Evolutionary conservation across 2,113 vertebrate species (phyloP), one percentile per base, ranked within the genome.

Genomic region (Cinclus mexicanus): DNA sequence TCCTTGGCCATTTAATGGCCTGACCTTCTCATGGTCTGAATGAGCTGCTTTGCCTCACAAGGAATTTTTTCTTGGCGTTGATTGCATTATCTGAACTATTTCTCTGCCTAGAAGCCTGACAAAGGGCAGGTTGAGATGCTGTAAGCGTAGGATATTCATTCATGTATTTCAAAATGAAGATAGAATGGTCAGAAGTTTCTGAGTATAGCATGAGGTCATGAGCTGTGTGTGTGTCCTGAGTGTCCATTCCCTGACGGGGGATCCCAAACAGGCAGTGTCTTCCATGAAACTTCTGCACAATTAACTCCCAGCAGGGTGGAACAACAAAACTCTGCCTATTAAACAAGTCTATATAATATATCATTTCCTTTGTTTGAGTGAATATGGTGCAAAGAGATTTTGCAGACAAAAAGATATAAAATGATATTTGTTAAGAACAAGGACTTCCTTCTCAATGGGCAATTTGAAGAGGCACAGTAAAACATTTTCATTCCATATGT

Each of bases 241-340:
- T 85, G 94, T 92, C 97, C 83, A 72, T 97, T 96, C 89, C 79
- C 95, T 90, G 95, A 55, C 95, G 97, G 94, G 83, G 83, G 70
- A 95, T 98, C 92, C 59, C 80, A 96, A 91, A 83, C 0, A 8
- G 55, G 81, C 57, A 81, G 25, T 70, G 57, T 94, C 87, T 96
- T 95, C 95, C 88, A 96, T 85, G 96, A 97, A 97, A 92, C 71
- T 65, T 35, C 84, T 96, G 86, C 92, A 71, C 69, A 75, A 68
- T 87, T 74, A 93, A 68, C 56, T 98, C 96, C 96, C 96, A 83
- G 76, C 82, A 96, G 97, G 97, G 97, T 96, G 97, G 97, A 97
- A 92, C 97, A 94, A 68, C 95, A 93, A 78, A 80, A 94, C 18
- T 83, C 61, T 86, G 83, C 87, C 89, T 87, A 49, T 89, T 77